Evolutionary conservation across 2,888 invertebrate genomes (phyloP).

Genomic region (Cheilosia vernalis): DNA sequence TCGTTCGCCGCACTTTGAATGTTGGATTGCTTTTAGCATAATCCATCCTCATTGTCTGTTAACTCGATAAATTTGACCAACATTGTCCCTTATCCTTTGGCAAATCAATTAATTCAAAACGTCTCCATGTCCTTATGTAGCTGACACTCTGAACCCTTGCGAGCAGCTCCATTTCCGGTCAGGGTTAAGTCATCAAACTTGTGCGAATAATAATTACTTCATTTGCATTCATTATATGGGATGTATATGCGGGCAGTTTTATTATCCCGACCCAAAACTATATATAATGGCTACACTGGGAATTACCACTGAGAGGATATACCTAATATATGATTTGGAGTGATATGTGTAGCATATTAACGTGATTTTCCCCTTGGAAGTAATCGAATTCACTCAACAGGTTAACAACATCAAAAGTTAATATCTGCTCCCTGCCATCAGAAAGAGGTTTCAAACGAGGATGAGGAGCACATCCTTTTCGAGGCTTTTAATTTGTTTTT

Average conservation of each 20-base stretch:
- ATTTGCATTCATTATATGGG: conserved; percentile 57
- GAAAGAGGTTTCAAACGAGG: background rate
- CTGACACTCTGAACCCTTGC: conserved; percentile 3
- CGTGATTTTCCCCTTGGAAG: background rate
- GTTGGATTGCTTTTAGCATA: conserved; percentile 21
- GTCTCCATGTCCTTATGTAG: conserved; percentile 3
- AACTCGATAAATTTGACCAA: conserved; percentile 35
- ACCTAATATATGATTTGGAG: conserved; percentile 4
- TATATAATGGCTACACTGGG: conserved; percentile 12
- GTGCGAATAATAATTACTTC: conserved; percentile 57
- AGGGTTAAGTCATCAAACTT: conserved; percentile 55
- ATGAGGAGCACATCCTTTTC: conserved; percentile 1
- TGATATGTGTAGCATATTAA: conserved; percentile 17
- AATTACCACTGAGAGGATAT: conserved; percentile 30
- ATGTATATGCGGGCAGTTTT: background rate
- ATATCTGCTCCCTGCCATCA: background rate
- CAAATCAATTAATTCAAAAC: conserved; percentile 44
- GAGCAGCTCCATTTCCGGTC: conserved; percentile 7
- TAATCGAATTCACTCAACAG: conserved; percentile 51
- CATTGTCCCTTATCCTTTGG: conserved; percentile 22
- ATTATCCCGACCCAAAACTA: background rate
- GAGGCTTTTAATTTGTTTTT: conserved; percentile 44
- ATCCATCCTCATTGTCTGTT: background rate
- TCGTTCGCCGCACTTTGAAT: conserved; percentile 25
- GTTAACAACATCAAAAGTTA: conserved; percentile 51